Base-by-base conservation (phyloP, 1,140 invertebrate genomes). In the Camponotus pennsylvanicus region DNA sequence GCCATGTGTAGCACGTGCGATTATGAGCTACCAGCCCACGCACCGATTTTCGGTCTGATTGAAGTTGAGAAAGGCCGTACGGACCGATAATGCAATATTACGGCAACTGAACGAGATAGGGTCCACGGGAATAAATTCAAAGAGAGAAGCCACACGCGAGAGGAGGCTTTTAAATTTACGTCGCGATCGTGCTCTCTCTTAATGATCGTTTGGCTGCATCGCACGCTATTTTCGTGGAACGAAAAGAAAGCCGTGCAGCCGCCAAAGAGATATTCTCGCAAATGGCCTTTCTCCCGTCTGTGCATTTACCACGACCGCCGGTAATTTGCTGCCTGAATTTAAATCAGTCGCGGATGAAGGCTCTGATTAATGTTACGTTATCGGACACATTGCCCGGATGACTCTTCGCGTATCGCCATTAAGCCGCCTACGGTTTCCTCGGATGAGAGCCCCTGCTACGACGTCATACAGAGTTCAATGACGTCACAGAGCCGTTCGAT, bases 401-500 rank as follows among this genome's bases (percentile, higher is more conserved):
- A 57, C 32, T 52, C 13, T 7, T 11, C 37, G 21, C 3, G 9
- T 45, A 27, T 45, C 27, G 27, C 7, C 40, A n/a, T 45, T 45
- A 4, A 21, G n/a, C 0, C 9, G 13, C 15, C 15, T 9, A 52
- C 83, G 75, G 42, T 34, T 32, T 9, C 45, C 37, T 21, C 6
- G 76, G 67, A 76, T 92, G 93, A 92, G 92, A 77, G 79, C 85
- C 91, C 9, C 92, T 92, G 89, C 40, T 61, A 80, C 92, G 93
- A 94, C 93, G 93, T 94, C 93, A 94, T 89, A 75, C 87, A 89
- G 88, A 89, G 86, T 92, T 93, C 90, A 92, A 89, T 94, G 93
- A 94, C 93, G 93, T 94, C 93, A 94, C 91, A 52, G 79, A 59
- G 83, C 27, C 93, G 93, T 92, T 94, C 93, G 93, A 94, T 94